Conservation (phyloP, 1,140 invertebrate genomes). For the Macrosteles quadrilineatus region DNA sequence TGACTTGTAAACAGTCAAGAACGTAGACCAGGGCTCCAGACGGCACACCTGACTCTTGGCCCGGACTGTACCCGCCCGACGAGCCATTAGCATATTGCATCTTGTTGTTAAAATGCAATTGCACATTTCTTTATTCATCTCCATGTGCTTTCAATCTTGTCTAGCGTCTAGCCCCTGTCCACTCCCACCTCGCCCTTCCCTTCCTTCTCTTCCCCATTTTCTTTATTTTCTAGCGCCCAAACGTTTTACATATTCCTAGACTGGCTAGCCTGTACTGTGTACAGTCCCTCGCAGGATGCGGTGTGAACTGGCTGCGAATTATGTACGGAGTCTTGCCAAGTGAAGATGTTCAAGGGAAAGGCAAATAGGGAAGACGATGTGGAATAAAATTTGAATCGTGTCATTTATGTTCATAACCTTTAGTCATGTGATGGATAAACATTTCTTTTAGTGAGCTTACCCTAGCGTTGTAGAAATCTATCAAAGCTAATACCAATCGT, state of each 20-base stretch:
- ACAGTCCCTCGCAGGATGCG: conserved; percentile 20
- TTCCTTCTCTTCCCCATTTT: conserved; percentile 6
- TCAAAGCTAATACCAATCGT: too few relatives aligned
- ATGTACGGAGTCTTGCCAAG: too few relatives aligned
- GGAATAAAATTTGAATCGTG: too few relatives aligned
- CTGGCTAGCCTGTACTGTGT: conserved; percentile 16
- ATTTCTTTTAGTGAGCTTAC: too few relatives aligned
- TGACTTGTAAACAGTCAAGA: background rate
- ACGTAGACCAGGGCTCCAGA: background rate
- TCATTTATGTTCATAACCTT: too few relatives aligned
- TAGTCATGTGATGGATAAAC: too few relatives aligned
- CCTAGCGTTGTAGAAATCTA: too few relatives aligned
- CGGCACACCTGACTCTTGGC: background rate
- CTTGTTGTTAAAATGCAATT: conserved; percentile 36
- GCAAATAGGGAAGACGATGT: too few relatives aligned
- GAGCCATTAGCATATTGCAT: conserved; percentile 33
- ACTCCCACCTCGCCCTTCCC: conserved; percentile 25
- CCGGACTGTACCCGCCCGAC: conserved; percentile 20
- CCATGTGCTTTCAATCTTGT: conserved; percentile 33
- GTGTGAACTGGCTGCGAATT: background rate
- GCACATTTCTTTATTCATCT: conserved; percentile 36
- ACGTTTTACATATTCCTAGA: conserved; percentile 29
- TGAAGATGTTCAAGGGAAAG: too few relatives aligned
- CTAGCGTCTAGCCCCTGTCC: conserved; percentile 5
- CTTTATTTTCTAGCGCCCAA: conserved; percentile 25